phyloP scores from a whole-genome alignment of 2,888 invertebrate species.

The Meiosimyza decipiens region DNA sequence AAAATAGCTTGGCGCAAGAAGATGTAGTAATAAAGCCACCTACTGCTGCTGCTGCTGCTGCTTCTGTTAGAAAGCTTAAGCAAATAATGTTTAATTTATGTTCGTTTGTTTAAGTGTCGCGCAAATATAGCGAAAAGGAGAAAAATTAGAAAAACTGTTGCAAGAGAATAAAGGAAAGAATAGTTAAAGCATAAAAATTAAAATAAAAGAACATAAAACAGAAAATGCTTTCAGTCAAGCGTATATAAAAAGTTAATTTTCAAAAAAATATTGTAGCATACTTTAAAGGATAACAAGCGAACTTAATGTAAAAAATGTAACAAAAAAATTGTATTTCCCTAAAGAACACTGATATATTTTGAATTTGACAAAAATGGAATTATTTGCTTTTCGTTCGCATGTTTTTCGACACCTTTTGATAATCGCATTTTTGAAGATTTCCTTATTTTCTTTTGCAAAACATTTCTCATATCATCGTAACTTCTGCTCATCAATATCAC shows the following conservation, averaged over 20 bases:
- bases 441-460: background rate
- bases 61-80: constrained; percentile 26
- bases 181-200: background rate
- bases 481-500: background rate
- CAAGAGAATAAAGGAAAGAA: background rate
- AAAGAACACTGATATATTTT: too few species aligned
- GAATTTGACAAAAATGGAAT: background rate
- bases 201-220: background rate
- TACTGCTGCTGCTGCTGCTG: background rate
- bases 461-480: background rate
- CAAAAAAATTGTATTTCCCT: background rate
- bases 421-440: background rate
- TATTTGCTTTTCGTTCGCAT: background rate
- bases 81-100: constrained; percentile 48
- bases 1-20: background rate
- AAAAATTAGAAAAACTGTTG: background rate
- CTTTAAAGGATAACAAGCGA: constrained; percentile 29
- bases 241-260: background rate
- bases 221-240: too few species aligned
- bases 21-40: background rate
- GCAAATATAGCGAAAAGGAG: constrained; percentile 18
- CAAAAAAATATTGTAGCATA: constrained; percentile 17
- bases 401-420: background rate
- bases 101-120: constrained; percentile 35
- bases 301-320: background rate